Conservation (phyloP, 2,113 vertebrate genomes). For the Cricetomys ansorgei region DNA sequence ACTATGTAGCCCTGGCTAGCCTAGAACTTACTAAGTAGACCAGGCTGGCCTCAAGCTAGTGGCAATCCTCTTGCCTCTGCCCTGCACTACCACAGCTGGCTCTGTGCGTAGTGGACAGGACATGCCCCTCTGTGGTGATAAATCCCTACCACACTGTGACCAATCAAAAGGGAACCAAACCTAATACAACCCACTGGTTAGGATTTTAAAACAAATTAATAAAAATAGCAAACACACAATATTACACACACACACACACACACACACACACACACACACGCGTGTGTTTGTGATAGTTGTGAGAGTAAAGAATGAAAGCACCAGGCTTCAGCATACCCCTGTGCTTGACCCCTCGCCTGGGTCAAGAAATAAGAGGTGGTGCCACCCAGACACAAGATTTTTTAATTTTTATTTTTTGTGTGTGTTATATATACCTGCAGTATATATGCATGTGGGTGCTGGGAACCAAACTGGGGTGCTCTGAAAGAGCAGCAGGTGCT, state of each 20-base stretch:
- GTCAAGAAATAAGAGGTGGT: not conserved
- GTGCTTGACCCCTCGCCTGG: not conserved
- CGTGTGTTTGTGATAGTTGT: rapidly evolving
- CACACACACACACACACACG: rapidly evolving
- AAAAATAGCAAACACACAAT: rapidly evolving
- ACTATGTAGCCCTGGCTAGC: not conserved
- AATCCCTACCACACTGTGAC: not conserved
- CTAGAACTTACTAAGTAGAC: not conserved
- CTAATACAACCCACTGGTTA: not conserved
- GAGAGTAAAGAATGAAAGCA: not conserved
- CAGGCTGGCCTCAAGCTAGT: not conserved
- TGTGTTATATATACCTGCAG: not conserved
- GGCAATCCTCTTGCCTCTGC: not conserved
- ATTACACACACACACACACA: rapidly evolving
- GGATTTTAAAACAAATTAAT: not conserved
- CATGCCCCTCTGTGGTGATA: not conserved
- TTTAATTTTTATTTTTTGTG: not conserved
- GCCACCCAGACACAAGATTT: not conserved
- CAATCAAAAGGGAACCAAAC: not conserved
- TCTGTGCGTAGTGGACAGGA: rapidly evolving
- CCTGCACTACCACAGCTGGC: not conserved
- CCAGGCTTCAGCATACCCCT: not conserved
- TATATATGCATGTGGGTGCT: not conserved
- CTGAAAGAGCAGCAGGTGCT: not conserved
- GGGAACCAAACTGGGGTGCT: not conserved